Percentiles rank a stretch among this genome's conserved stretches.
These are phyloP conservation scores for Bimastos eiseni DNA, from an alignment of 2,888 invertebrate genomes.

Conservation along the genomic window DNA sequence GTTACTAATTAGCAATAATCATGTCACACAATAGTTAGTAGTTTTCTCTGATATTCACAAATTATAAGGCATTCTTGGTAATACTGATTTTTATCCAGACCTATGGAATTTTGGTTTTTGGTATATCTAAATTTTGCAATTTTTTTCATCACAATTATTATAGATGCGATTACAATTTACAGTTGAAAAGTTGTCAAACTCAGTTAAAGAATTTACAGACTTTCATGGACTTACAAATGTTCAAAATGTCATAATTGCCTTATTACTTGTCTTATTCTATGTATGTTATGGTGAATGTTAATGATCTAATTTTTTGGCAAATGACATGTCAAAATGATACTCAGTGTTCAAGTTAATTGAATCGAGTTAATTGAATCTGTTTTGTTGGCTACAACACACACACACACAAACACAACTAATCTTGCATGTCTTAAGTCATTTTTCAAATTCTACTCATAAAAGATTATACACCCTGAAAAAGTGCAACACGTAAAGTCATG, in stretches of 20 bases:
- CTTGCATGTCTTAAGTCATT: not conserved
- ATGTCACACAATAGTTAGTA: not conserved
- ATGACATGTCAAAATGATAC: not conserved
- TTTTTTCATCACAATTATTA: not conserved
- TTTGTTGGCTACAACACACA: not conserved
- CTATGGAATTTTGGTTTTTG: not conserved
- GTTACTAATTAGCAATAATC: no score
- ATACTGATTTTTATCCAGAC: not conserved
- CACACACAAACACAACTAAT: not conserved
- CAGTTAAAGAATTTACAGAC: not conserved
- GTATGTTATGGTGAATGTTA: slow-evolving; percentile 1
- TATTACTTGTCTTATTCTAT: slow-evolving; percentile 6
- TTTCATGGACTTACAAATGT: not conserved
- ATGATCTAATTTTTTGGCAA: not conserved
- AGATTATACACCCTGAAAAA: no score
- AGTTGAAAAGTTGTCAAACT: not conserved
- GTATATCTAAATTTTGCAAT: not conserved
- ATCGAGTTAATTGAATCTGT: not conserved
- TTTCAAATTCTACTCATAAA: no score
- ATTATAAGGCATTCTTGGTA: not conserved
- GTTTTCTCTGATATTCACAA: not conserved
- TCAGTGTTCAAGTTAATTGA: not conserved
- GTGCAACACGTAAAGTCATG: not conserved
- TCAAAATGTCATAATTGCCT: not conserved
- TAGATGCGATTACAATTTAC: not conserved